Conservation (phyloP, 2,113 vertebrate genomes). For the Hyperoodon ampullatus region DNA sequence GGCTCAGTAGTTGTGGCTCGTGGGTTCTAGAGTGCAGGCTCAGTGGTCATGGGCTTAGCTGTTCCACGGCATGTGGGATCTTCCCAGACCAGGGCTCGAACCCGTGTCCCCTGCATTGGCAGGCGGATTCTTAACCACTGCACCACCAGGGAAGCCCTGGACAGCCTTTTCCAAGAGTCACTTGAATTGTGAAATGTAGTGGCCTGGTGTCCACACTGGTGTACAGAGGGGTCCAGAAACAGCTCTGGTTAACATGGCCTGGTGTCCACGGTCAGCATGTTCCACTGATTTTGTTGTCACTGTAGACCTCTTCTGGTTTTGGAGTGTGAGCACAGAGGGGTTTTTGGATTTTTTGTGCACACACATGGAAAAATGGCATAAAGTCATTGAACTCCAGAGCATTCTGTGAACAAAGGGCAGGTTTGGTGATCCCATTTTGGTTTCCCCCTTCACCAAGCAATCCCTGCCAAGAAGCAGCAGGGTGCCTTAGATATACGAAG, state of each 20-base stretch:
- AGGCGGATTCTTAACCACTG: too few species aligned
- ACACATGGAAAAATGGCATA: not conserved
- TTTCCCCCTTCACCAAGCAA: not conserved
- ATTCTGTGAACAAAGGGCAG: not conserved
- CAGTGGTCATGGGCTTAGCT: too few species aligned
- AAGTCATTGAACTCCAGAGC: not conserved
- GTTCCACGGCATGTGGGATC: too few species aligned
- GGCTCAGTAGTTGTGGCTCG: too few species aligned
- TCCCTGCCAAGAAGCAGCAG: not conserved
- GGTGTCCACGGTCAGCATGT: rapidly evolving
- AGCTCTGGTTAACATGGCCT: not conserved
- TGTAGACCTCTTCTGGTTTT: not conserved
- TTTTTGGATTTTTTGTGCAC: not conserved
- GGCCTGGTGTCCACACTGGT: not conserved
- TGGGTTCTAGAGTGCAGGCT: too few species aligned
- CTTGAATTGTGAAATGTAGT: rapidly evolving
- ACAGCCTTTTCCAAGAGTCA: not conserved
- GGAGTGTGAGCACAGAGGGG: rapidly evolving
- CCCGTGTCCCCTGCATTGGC: too few species aligned
- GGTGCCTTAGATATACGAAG: rapidly evolving
- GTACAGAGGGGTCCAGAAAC: not conserved
- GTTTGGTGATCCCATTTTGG: not conserved
- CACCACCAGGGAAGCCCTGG: too few species aligned
- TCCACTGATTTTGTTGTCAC: not conserved
- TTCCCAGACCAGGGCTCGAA: too few species aligned